phyloP scores from a whole-genome alignment of 1,140 invertebrate genomes.

The Ganaspis sp. region DNA sequence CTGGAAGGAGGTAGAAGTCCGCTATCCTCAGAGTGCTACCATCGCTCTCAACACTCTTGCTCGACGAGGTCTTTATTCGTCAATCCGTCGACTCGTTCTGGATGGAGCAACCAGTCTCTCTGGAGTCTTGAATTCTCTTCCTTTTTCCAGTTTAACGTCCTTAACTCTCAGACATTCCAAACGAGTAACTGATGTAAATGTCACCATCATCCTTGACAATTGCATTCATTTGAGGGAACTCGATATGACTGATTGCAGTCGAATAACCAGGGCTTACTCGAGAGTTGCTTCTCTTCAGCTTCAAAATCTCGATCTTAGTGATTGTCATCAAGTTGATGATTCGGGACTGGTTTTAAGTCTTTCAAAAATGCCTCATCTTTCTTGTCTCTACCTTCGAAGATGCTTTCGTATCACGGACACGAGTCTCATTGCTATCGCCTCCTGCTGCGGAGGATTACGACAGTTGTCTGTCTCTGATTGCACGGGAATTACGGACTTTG shows the following conservation, averaged over 20 bases:
- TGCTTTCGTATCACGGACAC: conserved; percentile 90
- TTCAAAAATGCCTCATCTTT: conserved; percentile 89
- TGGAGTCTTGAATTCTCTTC: conserved; percentile 79
- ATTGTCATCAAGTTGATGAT: conserved; percentile 90
- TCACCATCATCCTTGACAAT: conserved; percentile 62
- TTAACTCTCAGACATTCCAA: conserved; percentile 63
- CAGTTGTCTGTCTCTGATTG: conserved; percentile 95
- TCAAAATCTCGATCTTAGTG: conserved; percentile 89
- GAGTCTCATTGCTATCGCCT: conserved; percentile 88
- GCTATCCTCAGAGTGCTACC: conserved; percentile 78
- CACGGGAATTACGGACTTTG: conserved; percentile 91
- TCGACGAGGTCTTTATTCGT: conserved; percentile 76
- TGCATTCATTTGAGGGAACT: conserved; percentile 72
- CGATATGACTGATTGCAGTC: conserved; percentile 84
- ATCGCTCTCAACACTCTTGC: conserved; percentile 77
- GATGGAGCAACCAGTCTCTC: conserved; percentile 87
- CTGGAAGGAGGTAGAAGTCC: conserved; percentile 85
- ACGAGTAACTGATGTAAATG: conserved; percentile 59
- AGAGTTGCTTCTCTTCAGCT: conserved; percentile 79
- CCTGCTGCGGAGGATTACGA: conserved; percentile 88
- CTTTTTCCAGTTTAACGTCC: conserved; percentile 67
- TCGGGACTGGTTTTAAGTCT: conserved; percentile 88
- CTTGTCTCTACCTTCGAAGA: conserved; percentile 91
- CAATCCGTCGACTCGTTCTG: conserved; percentile 80
- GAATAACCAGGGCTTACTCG: conserved; percentile 80